phyloP scores from a whole-genome alignment of 2,888 invertebrate species.

The Parascotia fuliginaria region DNA sequence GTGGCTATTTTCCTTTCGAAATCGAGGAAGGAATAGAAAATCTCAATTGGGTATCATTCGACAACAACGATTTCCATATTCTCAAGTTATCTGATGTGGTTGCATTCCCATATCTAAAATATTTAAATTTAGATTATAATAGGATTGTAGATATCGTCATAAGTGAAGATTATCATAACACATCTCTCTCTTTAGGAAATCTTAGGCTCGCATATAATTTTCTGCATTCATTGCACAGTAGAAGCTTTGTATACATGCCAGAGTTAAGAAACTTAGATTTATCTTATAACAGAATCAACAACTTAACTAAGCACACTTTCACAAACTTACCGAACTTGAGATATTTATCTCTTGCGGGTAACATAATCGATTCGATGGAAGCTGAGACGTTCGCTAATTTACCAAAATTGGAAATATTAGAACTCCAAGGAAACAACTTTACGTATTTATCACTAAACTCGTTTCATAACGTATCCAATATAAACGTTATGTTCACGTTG shows the following conservation, averaged over 20 bases:
- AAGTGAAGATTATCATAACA: slow-evolving; percentile 88
- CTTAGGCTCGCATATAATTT: slow-evolving; percentile 94
- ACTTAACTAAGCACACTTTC: slow-evolving; percentile 90
- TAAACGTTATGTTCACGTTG: slow-evolving; percentile 88
- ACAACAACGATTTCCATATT: slow-evolving; percentile 93
- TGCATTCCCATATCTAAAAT: slow-evolving; percentile 89
- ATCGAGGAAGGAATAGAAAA: slow-evolving; percentile 90
- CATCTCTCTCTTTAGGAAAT: slow-evolving; percentile 91
- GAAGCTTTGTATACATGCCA: slow-evolving; percentile 90
- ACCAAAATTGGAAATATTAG: slow-evolving; percentile 91
- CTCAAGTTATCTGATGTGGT: slow-evolving; percentile 90
- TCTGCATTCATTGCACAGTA: slow-evolving; percentile 87
- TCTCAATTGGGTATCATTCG: slow-evolving; percentile 93
- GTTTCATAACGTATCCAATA: slow-evolving; percentile 89
- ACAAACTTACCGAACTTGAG: slow-evolving; percentile 91
- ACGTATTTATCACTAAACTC: slow-evolving; percentile 88
- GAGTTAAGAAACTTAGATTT: slow-evolving; percentile 92
- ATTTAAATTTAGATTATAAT: slow-evolving; percentile 95
- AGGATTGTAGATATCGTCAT: slow-evolving; percentile 89
- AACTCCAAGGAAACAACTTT: slow-evolving; percentile 92
- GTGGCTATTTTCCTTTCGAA: slow-evolving; percentile 91
- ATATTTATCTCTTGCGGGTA: slow-evolving; percentile 93
- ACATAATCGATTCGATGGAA: slow-evolving; percentile 90
- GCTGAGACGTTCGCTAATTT: slow-evolving; percentile 91
- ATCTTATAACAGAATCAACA: slow-evolving; percentile 91